A percentile compares a stretch with the other conserved stretches of the same genome.
Evolutionary conservation across 2,113 vertebrate species (phyloP).

Genomic region (Oreocharis arfaki): DNA sequence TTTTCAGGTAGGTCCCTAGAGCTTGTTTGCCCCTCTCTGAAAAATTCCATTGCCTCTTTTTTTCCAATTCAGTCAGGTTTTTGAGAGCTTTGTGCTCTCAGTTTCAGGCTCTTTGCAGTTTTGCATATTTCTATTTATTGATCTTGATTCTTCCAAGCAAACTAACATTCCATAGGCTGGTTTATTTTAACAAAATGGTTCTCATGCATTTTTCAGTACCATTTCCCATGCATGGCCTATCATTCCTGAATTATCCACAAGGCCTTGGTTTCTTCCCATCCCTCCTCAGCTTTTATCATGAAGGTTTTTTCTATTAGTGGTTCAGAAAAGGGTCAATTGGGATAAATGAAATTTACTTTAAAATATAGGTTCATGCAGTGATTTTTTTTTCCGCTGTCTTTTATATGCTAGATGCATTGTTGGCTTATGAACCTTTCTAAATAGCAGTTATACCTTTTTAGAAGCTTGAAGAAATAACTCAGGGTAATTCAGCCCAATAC

Average conservation of each 20-base stretch:
- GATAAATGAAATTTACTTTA: not conserved
- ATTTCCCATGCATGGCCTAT: not conserved
- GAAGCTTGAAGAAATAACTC: not conserved
- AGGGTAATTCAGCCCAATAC: not conserved
- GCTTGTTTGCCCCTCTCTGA: accelerated
- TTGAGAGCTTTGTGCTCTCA: not conserved
- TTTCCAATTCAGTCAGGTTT: not conserved
- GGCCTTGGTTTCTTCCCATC: not conserved
- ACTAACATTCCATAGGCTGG: not conserved
- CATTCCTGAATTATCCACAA: not conserved
- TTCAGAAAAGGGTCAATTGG: not conserved
- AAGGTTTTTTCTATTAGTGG: not conserved
- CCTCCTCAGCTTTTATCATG: not conserved
- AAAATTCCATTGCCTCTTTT: not conserved
- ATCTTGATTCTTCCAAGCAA: not conserved
- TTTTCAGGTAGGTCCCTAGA: not conserved
- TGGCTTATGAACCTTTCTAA: not conserved
- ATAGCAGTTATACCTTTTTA: not conserved
- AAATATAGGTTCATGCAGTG: not conserved
- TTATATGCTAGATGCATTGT: not conserved
- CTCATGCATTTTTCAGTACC: constrained; percentile 18
- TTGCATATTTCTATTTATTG: not conserved
- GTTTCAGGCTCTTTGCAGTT: not conserved
- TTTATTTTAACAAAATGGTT: not conserved
- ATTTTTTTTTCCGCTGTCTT: not conserved